Conservation (phyloP, 1,140 invertebrate genomes). For the Brachionus asplanchnoidis region DNA sequence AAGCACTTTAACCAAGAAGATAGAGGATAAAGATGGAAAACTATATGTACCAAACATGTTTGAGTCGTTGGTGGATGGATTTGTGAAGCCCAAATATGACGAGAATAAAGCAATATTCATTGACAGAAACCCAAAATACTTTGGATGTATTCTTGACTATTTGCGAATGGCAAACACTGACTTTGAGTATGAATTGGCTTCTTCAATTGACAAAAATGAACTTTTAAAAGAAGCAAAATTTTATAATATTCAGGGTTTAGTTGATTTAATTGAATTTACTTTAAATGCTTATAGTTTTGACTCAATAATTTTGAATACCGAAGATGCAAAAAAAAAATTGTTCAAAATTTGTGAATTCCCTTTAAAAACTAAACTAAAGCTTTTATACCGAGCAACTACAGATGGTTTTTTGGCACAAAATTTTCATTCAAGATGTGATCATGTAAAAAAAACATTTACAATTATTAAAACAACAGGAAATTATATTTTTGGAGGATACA, state of each 20-base stretch:
- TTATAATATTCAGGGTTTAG: constrained; percentile 21
- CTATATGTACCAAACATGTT: background rate
- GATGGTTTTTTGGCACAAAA: constrained; percentile 42
- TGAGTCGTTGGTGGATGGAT: background rate
- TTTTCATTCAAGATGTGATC: constrained; percentile 44
- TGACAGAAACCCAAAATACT: constrained; percentile 6
- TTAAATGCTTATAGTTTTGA: background rate
- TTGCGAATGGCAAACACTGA: constrained; percentile 2
- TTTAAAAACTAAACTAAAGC: background rate
- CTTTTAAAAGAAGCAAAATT: constrained; percentile 11
- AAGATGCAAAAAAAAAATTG: background rate
- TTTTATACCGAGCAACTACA: constrained; percentile 43
- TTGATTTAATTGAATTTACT: background rate
- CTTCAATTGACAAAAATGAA: background rate
- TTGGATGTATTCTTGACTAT: constrained; percentile 19
- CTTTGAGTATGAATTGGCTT: background rate
- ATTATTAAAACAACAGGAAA: constrained; percentile 42
- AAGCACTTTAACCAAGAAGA: background rate
- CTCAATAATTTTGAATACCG: background rate
- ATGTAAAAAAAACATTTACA: constrained; percentile 44
- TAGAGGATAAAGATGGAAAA: background rate
- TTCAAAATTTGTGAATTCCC: background rate
- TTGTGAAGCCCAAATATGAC: background rate
- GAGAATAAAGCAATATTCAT: constrained; percentile 12
- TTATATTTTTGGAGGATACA: constrained; percentile 45